Percentiles rank a stretch among this genome's conserved stretches.
Evolutionary conservation across 1,140 invertebrate species (phyloP).

Genomic region (Drosophila varians): DNA sequence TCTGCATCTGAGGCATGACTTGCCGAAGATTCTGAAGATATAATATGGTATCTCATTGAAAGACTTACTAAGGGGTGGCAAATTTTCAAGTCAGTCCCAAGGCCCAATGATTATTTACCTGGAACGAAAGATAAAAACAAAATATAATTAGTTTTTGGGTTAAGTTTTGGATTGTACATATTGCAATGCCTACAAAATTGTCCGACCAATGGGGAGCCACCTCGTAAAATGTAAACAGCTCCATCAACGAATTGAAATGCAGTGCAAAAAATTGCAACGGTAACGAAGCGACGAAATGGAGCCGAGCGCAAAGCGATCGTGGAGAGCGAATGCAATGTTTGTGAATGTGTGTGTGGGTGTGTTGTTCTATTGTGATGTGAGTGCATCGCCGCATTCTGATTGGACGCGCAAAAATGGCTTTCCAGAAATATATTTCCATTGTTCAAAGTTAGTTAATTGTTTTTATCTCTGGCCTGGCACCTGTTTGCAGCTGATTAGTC

Average conservation of each 20-base stretch:
- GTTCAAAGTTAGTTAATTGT: slow-evolving; percentile 5
- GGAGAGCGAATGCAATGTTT: slow-evolving; percentile 23
- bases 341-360: not conserved
- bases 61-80: slow-evolving; percentile 23
- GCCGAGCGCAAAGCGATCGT: slow-evolving; percentile 17
- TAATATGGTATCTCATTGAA: slow-evolving; percentile 20
- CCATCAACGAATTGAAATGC: slow-evolving; percentile 69
- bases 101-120: slow-evolving; percentile 51
- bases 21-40: slow-evolving; percentile 21
- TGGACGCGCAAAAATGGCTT: slow-evolving; percentile 53
- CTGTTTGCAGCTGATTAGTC: slow-evolving; percentile 44
- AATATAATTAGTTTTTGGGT: slow-evolving; percentile 14
- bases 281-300: slow-evolving; percentile 23
- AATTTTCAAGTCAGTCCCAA: not conserved
- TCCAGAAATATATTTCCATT: not conserved
- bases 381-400: slow-evolving; percentile 37
- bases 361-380: slow-evolving; percentile 3
- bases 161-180: not conserved
- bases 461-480: slow-evolving; percentile 15
- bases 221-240: slow-evolving; percentile 47
- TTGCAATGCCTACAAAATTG: not conserved
- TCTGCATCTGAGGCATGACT: slow-evolving; percentile 34
- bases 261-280: slow-evolving; percentile 51
- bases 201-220: not conserved
- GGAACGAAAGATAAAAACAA: slow-evolving; percentile 23